Base-by-base conservation (phyloP, 2,888 invertebrate genomes). In the Xestobium rufovillosum region DNA sequence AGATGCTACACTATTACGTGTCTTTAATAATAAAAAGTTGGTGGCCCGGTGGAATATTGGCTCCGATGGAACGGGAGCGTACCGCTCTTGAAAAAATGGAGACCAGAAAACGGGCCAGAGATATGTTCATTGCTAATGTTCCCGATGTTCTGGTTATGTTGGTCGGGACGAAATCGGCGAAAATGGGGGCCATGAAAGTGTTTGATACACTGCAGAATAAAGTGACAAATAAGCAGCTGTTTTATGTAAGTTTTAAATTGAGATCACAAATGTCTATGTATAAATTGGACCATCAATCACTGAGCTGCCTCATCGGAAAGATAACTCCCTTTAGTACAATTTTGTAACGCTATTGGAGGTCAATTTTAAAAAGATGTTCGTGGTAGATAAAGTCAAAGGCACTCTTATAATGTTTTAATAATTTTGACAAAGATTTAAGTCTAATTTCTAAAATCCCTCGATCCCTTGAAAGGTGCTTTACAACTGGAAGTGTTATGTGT, bases 1-100 rank as follows among this genome's bases (percentile, higher is more conserved):
- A 86, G 43, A 91, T 91, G 89, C 63, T 92, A 39, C 83, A 90
- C 57, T 87, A 86, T 62, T 92, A 91, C 61, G 80, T 84, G 30
- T 80, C 84, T 39, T 71, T 83, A 15, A 76, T 89, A 42, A 74
- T 84, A 36, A 89, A 90, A 61, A 83, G 85, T 1, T 86, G 89
- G 78, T 92, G 91, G 91, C 88, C 89, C 0, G 83, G 84, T 34
- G 89, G 89, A 2, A 75, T 77, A n/a, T 65, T 84, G 0, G 77
- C 80, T 0, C 71, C 71, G n/a, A 63, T 70, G 2, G 59, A 67
- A 1, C 66, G 66, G 2, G 52, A 63, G 12, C 68, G 77, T 38
- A 73, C 74, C 4, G 72, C 76, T 27, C 75, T 79, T 42, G 75
- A 80, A 53, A 78, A 77, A 55, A 73, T 78, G 44, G 76, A 76